A percentile compares a stretch with the other conserved stretches of the same genome.
Evolutionary conservation across 2,888 invertebrate species (phyloP).

Genomic region (Polydrusus cervinus): DNA sequence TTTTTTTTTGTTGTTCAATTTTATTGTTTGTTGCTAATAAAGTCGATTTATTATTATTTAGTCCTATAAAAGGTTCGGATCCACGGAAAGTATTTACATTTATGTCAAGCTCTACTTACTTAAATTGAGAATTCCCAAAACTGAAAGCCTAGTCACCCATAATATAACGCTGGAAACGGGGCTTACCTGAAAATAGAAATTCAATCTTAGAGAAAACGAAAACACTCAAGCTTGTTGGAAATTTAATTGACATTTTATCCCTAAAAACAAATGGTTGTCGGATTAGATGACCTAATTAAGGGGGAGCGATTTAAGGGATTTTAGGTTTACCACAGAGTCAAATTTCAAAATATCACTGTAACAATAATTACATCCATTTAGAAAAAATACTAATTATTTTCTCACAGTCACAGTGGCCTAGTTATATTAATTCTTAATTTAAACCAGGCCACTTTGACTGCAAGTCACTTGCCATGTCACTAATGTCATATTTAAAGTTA

Average conservation of each 20-base stretch:
- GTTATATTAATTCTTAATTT: too few species aligned
- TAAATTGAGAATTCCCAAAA: constrained; percentile 5
- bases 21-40: too few species aligned
- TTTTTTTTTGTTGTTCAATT: too few species aligned
- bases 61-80: too few species aligned
- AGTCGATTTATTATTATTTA: too few species aligned
- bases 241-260: constrained; percentile 24
- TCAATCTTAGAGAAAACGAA: constrained; percentile 16
- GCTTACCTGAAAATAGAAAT: constrained; percentile 32
- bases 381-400: too few species aligned
- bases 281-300: constrained; percentile 9
- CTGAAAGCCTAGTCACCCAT: constrained; percentile 15
- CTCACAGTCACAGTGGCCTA: too few species aligned
- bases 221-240: constrained; percentile 11
- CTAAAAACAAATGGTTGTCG: constrained; percentile 13
- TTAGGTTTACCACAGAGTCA: not conserved
- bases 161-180: constrained; percentile 4
- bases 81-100: not conserved
- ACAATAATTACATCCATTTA: too few species aligned
- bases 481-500: too few species aligned
- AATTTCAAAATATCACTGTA: not conserved
- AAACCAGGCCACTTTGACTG: too few species aligned
- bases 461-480: too few species aligned
- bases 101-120: constrained; percentile 6
- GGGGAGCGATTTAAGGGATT: not conserved